Percentiles rank a stretch among this genome's conserved stretches.
Conservation (phyloP, 1,140 invertebrate genomes). For the Bombus impatiens region DNA sequence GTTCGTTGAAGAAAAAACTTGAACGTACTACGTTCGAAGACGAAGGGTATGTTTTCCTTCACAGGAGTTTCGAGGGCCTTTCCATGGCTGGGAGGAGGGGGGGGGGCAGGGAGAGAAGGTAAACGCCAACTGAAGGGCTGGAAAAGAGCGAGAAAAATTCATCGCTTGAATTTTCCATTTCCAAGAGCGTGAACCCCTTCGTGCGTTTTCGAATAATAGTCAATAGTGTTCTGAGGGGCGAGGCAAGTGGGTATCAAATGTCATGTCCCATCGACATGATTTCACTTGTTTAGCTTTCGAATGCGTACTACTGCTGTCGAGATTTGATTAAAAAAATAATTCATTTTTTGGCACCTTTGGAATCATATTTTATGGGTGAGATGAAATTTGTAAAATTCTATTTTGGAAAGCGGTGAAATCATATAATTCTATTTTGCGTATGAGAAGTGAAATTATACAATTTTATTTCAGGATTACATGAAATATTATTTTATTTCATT, state of each 20-base stretch:
- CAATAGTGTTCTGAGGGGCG: not conserved
- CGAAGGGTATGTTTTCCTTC: conserved; percentile 64
- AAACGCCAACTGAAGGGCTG: conserved; percentile 7
- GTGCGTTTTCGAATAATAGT: conserved; percentile 1
- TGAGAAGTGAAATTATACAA: not conserved
- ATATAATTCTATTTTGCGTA: not conserved
- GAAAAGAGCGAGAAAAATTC: conserved; percentile 37
- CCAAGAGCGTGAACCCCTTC: conserved; percentile 4
- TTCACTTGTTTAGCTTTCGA: not conserved
- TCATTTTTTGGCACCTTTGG: not conserved
- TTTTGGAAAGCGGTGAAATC: not conserved
- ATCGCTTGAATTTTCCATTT: conserved; percentile 36
- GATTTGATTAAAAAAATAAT: not conserved
- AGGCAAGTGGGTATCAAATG: conserved; percentile 36
- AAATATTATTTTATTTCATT: not conserved
- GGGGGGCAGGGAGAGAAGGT: not conserved
- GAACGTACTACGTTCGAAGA: conserved; percentile 67
- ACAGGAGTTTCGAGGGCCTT: conserved; percentile 43
- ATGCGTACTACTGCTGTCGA: too few species aligned
- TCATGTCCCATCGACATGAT: not conserved
- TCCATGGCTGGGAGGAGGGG: not conserved
- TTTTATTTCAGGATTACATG: not conserved
- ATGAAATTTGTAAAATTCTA: not conserved
- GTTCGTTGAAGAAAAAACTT: conserved; percentile 77
- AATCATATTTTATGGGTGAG: not conserved